Evolutionary conservation across 2,888 invertebrate genomes (phyloP).

Genomic region (Beris morrisii): DNA sequence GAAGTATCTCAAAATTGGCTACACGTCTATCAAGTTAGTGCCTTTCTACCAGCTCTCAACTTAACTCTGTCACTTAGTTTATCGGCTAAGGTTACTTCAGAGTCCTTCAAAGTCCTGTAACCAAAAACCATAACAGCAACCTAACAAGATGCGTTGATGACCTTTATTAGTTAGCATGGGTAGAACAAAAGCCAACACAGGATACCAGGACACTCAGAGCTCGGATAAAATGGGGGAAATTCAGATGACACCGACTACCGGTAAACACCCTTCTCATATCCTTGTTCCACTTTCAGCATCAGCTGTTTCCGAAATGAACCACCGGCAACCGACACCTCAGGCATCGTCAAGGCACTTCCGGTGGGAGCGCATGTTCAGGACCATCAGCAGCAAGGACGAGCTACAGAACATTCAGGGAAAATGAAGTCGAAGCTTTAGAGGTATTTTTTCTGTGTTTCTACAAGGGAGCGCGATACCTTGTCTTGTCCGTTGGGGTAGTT

Average conservation of each 20-base stretch:
- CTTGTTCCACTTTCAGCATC: conserved; percentile 26
- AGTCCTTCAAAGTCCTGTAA: conserved; percentile 19
- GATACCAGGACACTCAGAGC: not conserved
- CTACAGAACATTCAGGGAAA: conserved; percentile 4
- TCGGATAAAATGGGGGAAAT: not conserved
- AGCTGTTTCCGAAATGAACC: conserved; percentile 32
- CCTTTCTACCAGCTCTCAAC: too few relatives aligned
- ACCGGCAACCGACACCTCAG: conserved; percentile 11
- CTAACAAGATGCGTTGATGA: conserved; percentile 16
- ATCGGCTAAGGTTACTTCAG: conserved; percentile 23
- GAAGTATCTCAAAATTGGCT: too few relatives aligned
- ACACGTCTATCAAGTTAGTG: too few relatives aligned
- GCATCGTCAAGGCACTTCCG: conserved; percentile 34
- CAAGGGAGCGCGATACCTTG: conserved; percentile 19
- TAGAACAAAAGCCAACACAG: conserved; percentile 7
- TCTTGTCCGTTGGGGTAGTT: conserved; percentile 35
- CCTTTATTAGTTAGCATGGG: not conserved
- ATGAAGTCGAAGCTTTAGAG: too few relatives aligned
- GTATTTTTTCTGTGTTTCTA: not conserved
- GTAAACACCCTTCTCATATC: not conserved
- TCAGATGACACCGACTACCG: not conserved
- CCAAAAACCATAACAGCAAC: conserved; percentile 32
- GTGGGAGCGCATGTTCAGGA: conserved; percentile 39
- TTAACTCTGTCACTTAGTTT: too few relatives aligned
- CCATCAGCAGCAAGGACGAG: too few relatives aligned